Conservation (phyloP, 2,888 invertebrate genomes). For the Portevinia maculata region DNA sequence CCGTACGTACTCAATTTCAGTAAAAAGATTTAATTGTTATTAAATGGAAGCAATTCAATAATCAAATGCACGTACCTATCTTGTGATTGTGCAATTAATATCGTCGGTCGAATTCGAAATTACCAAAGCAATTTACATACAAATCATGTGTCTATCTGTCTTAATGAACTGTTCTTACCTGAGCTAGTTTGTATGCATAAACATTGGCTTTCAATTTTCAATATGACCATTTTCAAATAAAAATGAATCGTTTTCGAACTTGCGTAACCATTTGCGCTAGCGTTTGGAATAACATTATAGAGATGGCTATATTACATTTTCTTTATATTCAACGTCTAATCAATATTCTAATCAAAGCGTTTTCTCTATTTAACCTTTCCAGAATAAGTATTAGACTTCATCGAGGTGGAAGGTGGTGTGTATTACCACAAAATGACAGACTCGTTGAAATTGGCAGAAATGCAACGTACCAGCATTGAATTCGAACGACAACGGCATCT, state of each 20-base stretch:
- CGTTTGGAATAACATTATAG: not conserved
- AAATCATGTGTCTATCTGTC: conserved; percentile 1
- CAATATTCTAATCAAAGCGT: conserved; percentile 13
- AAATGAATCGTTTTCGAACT: not conserved
- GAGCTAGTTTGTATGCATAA: conserved; percentile 25
- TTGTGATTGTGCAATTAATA: conserved; percentile 12
- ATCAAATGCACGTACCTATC: not conserved
- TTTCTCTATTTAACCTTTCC: conserved; percentile 32
- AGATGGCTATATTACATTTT: not conserved
- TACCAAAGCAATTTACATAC: not conserved
- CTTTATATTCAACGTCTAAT: not conserved
- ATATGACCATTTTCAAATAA: not conserved
- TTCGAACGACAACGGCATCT: conserved; percentile 83
- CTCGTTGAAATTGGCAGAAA: conserved; percentile 81
- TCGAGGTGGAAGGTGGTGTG: conserved; percentile 64
- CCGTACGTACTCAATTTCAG: no score
- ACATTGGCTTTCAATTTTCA: not conserved
- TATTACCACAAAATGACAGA: conserved; percentile 78
- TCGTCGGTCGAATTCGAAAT: conserved; percentile 1
- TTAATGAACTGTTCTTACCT: conserved; percentile 4
- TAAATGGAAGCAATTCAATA: no score
- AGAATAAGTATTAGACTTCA: conserved; percentile 63
- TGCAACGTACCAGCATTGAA: conserved; percentile 83
- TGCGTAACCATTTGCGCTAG: not conserved
- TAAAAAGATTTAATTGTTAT: no score